Evolutionary conservation across 2,888 invertebrate genomes (phyloP).

Genomic region (Brachynemurus nebulosus): DNA sequence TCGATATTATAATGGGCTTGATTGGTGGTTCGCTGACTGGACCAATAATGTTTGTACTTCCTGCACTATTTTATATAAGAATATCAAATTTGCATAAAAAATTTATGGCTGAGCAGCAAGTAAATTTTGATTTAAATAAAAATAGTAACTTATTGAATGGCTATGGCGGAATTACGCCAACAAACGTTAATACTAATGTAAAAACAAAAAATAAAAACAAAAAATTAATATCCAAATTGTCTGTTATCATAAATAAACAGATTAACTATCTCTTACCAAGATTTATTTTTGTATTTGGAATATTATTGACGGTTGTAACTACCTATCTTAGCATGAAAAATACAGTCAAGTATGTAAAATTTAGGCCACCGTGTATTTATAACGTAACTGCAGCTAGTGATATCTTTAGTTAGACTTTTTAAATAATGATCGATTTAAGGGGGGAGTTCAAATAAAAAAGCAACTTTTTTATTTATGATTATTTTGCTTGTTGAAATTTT

Average conservation of each 20-base stretch:
- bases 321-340: slow-evolving; percentile 57
- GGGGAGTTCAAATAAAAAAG: no score
- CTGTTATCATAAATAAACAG: slow-evolving; percentile 24
- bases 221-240: slow-evolving; percentile 19
- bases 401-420: no score
- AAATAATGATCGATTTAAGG: no score
- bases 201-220: not conserved
- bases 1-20: slow-evolving; percentile 74
- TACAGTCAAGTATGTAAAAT: slow-evolving; percentile 46
- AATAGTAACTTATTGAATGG: no score
- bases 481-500: no score
- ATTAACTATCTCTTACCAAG: slow-evolving; percentile 40
- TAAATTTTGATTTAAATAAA: no score
- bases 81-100: slow-evolving; percentile 1
- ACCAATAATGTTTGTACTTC: slow-evolving; percentile 70
- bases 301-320: slow-evolving; percentile 48
- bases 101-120: slow-evolving; percentile 16
- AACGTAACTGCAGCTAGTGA: no score
- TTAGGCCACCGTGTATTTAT: slow-evolving; percentile 61
- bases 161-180: slow-evolving; percentile 17
- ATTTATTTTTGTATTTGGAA: slow-evolving; percentile 45
- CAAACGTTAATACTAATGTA: slow-evolving; percentile 11
- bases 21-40: slow-evolving; percentile 76
- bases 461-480: no score
- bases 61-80: slow-evolving; percentile 62